Evolutionary conservation across 1,140 invertebrate genomes (phyloP).

Genomic region (Pseudomyrmex pallidus): DNA sequence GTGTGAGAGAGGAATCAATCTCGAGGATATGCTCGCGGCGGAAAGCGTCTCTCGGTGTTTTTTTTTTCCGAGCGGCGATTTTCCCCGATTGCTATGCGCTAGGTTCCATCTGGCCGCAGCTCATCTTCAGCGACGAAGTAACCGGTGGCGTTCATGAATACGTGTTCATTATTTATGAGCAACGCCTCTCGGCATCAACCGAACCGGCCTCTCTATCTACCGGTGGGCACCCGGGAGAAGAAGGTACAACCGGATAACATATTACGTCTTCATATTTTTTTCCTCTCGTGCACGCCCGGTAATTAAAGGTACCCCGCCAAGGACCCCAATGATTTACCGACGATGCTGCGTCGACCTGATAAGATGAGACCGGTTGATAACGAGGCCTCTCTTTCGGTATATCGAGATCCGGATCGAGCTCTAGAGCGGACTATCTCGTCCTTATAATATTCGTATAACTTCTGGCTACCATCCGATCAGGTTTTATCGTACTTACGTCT

Average conservation of each 20-base stretch:
- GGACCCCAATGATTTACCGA: conserved; percentile 77
- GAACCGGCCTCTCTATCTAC: conserved; percentile 74
- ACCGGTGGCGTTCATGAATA: conserved; percentile 77
- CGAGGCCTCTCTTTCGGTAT: conserved; percentile 66
- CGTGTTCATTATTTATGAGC: conserved; percentile 78
- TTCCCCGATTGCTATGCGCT: conserved; percentile 39
- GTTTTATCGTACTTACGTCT: not conserved
- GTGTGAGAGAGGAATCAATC: not conserved
- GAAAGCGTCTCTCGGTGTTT: not conserved
- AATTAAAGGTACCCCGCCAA: conserved; percentile 81
- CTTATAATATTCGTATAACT: conserved; percentile 56
- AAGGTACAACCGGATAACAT: conserved; percentile 71
- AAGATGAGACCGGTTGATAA: conserved; percentile 78
- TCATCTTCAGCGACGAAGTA: conserved; percentile 69
- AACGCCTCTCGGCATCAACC: conserved; percentile 76
- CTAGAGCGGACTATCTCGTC: conserved; percentile 12
- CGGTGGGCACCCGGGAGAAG: conserved; percentile 68
- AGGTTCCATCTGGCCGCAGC: conserved; percentile 58
- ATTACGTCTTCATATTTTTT: conserved; percentile 83
- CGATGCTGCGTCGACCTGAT: conserved; percentile 69
- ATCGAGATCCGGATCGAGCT: conserved; percentile 64
- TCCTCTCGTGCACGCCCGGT: conserved; percentile 70
- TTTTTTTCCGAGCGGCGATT: conserved; percentile 17
- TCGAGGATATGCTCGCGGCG: not conserved
- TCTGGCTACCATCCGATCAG: conserved; percentile 38